Base-by-base conservation (phyloP, 2,888 invertebrate genomes). In the Ferdinandea cuprea region DNA sequence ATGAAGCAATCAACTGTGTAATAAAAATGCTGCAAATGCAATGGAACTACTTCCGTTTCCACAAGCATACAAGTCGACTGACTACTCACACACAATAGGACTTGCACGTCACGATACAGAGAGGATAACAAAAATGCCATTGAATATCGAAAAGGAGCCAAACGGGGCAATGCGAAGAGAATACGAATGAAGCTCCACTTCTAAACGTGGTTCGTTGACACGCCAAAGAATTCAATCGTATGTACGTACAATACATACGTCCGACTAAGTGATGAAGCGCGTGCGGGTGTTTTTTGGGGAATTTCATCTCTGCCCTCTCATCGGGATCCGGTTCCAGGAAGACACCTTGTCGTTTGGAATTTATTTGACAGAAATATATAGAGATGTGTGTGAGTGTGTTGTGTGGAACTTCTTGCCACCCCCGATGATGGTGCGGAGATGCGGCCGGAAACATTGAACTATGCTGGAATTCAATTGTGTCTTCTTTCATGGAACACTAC, bases 1-100 rank as follows among this genome's bases (percentile, higher is more conserved):
- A 81, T 72, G 77, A 81, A 81, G 81, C 77, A 77, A 81, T 81
- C 81, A 81, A 77, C 71, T 71, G 66, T 54, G 77, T 81, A 81
- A 81, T 81, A 71, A 81, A 81, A 81, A 81, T 74, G 63, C 80
- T 74, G 74, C 80, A 79, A 68, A 73, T 76, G 69, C 80, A 81
- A 71, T 81, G 71, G 37, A 65, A 71, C 68, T 77, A 77, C 66
- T 66, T 81, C 81, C 65, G 74, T 46, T 48, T 13, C 30, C 19
- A 30, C 58, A 25, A 32, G 42, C 40, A 48, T 21, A 17, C 11
- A 3, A 11, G 35, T 11, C 3, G 11, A n/a, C n/a, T n/a, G n/a
- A n/a, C n/a, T n/a, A n/a, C n/a, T n/a, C 15, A 15, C 50, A 65
- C 44, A 52, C 21, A 13, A 9, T 6, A 35, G 9, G 8, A 30